Percentiles rank a stretch among this genome's conserved stretches.
These are phyloP conservation scores for Brenthis daphne DNA, from an alignment of 2,888 invertebrate species.

Conservation along the genomic window DNA sequence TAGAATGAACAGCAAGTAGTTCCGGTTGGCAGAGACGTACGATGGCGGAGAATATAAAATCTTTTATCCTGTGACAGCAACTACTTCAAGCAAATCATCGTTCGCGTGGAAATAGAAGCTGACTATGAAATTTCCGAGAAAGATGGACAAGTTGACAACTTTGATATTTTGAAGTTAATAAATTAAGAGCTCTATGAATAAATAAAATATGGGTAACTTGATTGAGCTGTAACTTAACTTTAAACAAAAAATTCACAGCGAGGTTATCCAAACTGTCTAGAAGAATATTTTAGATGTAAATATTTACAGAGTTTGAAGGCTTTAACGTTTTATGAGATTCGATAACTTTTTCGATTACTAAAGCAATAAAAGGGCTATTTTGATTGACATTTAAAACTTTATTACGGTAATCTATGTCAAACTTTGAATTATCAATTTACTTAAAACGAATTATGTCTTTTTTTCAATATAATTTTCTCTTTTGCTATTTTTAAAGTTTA, in stretches of 20 bases:
- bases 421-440: not conserved
- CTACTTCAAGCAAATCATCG: constrained; percentile 19
- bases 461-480: too few relatives aligned
- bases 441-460: not conserved
- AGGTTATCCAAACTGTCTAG: constrained; percentile 20
- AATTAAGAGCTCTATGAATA: constrained; percentile 26
- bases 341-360: constrained; percentile 33
- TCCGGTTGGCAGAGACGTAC: not conserved
- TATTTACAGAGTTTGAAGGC: constrained; percentile 23
- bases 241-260: constrained; percentile 20
- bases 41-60: constrained; percentile 2
- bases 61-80: constrained; percentile 4
- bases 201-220: constrained; percentile 22
- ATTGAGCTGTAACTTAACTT: constrained; percentile 17
- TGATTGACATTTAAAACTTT: constrained; percentile 22
- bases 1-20: constrained; percentile 14
- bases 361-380: constrained; percentile 22
- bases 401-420: constrained; percentile 1
- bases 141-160: not conserved
- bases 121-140: constrained; percentile 11
- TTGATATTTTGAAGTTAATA: constrained; percentile 18
- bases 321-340: constrained; percentile 32
- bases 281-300: constrained; percentile 28
- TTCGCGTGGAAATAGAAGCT: constrained; percentile 14
- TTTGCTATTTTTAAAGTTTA: too few relatives aligned